Percentiles rank a stretch among this genome's conserved stretches.
Evolutionary conservation across 2,888 invertebrate species (phyloP).

Genomic region (Rosalia funebris): DNA sequence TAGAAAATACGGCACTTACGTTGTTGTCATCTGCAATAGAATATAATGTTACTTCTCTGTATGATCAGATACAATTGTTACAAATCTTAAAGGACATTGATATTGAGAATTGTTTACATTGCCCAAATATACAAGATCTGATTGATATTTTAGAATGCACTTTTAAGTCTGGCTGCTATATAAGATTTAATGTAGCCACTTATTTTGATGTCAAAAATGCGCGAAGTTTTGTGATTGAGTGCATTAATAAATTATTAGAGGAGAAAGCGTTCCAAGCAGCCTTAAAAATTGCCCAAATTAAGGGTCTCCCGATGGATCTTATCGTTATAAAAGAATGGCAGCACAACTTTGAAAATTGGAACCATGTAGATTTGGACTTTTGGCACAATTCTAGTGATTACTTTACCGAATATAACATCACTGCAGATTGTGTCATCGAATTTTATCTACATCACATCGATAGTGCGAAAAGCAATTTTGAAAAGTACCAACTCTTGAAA

Average conservation of each 20-base stretch:
- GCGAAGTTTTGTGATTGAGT: conserved; percentile 66
- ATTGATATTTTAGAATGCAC: conserved; percentile 50
- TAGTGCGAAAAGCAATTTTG: conserved; percentile 62
- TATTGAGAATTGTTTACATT: conserved; percentile 67
- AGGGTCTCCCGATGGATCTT: conserved; percentile 65
- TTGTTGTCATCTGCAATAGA: conserved; percentile 72
- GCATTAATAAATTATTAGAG: conserved; percentile 67
- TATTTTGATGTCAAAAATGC: conserved; percentile 55
- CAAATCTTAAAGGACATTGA: conserved; percentile 69
- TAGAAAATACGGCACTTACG: conserved; percentile 69
- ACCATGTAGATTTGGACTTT: conserved; percentile 65
- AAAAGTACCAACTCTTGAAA: conserved; percentile 66
- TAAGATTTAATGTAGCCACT: conserved; percentile 66
- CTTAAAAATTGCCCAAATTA: conserved; percentile 68
- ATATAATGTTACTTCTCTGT: conserved; percentile 71
- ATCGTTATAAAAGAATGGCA: conserved; percentile 70
- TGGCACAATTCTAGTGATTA: conserved; percentile 72
- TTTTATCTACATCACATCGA: conserved; percentile 71
- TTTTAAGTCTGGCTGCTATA: conserved; percentile 55
- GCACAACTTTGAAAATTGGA: conserved; percentile 65
- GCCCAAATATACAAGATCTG: conserved; percentile 63
- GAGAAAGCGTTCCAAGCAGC: conserved; percentile 69
- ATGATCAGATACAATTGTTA: conserved; percentile 73
- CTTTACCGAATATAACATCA: conserved; percentile 70
- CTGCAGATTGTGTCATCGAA: conserved; percentile 71